Base-by-base conservation (phyloP, 2,888 invertebrate species). In the Eupithecia inturbata region DNA sequence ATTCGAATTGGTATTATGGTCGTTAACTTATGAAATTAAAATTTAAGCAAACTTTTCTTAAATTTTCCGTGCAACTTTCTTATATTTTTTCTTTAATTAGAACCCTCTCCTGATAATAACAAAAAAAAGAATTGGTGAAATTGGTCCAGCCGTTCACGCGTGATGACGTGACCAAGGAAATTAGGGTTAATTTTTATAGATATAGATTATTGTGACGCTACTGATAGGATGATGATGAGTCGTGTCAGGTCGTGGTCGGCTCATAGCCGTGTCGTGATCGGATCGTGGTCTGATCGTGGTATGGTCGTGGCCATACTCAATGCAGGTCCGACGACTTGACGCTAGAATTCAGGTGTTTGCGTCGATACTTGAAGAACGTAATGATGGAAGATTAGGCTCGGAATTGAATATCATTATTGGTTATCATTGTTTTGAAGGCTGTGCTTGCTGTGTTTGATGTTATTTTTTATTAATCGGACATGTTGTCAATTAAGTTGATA, bases 281-380 rank as follows among this genome's bases (percentile, higher is more conserved):
- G 26, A 28, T 60, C 28, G 60, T 63, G 49, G n/a, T 62, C 16
- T 28, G 26, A 28, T 60, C 28, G 60, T 63, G 49, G n/a, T 45
- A 1, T 45, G 19, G 31, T 62, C 62, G 62, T 62, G 28, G 6
- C 12, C 3, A n/a, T 10, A 26, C 6, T 53, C 22, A 22, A 12
- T 53, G 22, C 22, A 33, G 6, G 19, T 63, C 31, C 4, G 53
- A 53, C 12, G 12, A 22, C 60, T 62, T 41, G 67, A 26, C 63
- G 62, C 64, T 68, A 63, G 70, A 36, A 57, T 67, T 75, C 67
- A 69, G 71, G 68, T 71, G 39, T 70, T 67, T 39, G 68, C 39
- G 68, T 71, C 68, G 62, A 60, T 74, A 71, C 71, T 74, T 62
- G 67, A 60, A 31, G 67, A 60, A 31, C 26, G 62, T 72, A 70